Percentiles rank a stretch among this genome's conserved stretches.
These are phyloP conservation scores for Noctua janthina DNA, from an alignment of 2,888 invertebrate genomes.

Conservation along the genomic window DNA sequence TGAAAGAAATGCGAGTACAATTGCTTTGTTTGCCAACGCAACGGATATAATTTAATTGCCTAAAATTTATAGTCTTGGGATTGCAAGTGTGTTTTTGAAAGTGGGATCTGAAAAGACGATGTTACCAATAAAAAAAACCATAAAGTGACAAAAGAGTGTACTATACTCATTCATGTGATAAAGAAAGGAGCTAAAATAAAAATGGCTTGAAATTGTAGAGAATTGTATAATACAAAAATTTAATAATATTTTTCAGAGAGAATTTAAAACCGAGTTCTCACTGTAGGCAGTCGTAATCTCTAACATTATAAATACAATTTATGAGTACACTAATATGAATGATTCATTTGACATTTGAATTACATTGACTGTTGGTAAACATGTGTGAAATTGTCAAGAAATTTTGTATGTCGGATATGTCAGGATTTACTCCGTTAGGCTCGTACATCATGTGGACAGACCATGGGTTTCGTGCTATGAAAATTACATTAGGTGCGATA, in stretches of 20 bases:
- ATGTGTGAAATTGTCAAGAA: not conserved
- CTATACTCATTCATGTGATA: not conserved
- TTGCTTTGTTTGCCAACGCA: not conserved
- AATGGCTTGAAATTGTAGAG: not conserved
- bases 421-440: too few relatives aligned
- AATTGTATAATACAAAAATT: not conserved
- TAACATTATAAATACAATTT: slow-evolving; percentile 1
- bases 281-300: not conserved
- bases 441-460: too few relatives aligned
- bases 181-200: not conserved
- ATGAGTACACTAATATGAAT: not conserved
- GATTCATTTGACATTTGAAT: not conserved
- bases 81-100: too few relatives aligned
- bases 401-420: too few relatives aligned
- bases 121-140: not conserved
- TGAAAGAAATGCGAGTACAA: not conserved
- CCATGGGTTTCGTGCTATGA: too few relatives aligned
- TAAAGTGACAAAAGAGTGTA: too few relatives aligned
- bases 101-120: too few relatives aligned
- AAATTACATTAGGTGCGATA: too few relatives aligned
- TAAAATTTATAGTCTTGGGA: too few relatives aligned
- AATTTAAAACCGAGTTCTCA: too few relatives aligned
- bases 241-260: not conserved
- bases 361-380: not conserved
- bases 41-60: not conserved